A percentile compares a stretch with the other conserved stretches of the same genome.
These are phyloP conservation scores for Coregonus clupeaformis DNA, from an alignment of 2,113 vertebrate genomes.

Conservation along the genomic window DNA sequence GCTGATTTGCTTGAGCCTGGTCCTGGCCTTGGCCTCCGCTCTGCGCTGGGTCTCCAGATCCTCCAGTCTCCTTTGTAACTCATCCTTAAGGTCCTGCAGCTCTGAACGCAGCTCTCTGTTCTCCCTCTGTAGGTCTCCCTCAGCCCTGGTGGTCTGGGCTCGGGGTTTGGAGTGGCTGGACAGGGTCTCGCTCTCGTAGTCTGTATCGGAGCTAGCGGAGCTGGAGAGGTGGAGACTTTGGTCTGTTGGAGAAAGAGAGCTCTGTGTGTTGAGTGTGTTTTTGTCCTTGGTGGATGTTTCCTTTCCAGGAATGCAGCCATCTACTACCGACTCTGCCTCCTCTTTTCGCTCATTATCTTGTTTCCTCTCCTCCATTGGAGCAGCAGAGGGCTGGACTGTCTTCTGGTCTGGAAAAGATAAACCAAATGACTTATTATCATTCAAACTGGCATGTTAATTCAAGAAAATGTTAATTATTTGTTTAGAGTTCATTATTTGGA, in stretches of 20 bases:
- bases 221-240: background rate
- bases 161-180: background rate
- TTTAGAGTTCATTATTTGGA: background rate
- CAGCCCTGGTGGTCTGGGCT: background rate
- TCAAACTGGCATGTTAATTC: background rate
- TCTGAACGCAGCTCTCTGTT: constrained; percentile 64
- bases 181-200: background rate
- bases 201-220: background rate
- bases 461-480: background rate
- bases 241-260: background rate
- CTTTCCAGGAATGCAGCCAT: constrained; percentile 1
- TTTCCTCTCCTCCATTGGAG: constrained; percentile 7
- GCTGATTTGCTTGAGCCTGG: constrained; percentile 73
- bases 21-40: constrained; percentile 70
- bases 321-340: background rate
- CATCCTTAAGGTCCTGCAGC: constrained; percentile 58
- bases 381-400: constrained; percentile 18
- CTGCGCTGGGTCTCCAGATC: constrained; percentile 74
- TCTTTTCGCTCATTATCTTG: constrained; percentile 1
- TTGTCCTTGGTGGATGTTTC: constrained; percentile 27
- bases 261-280: constrained; percentile 9
- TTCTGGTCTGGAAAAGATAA: constrained; percentile 54
- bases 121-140: constrained; percentile 58
- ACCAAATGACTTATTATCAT: background rate
- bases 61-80: constrained; percentile 68